A percentile compares a stretch with the other conserved stretches of the same genome.
phyloP scores from a whole-genome alignment of 2,888 invertebrate genomes.

The Shargacucullia verbasci region DNA sequence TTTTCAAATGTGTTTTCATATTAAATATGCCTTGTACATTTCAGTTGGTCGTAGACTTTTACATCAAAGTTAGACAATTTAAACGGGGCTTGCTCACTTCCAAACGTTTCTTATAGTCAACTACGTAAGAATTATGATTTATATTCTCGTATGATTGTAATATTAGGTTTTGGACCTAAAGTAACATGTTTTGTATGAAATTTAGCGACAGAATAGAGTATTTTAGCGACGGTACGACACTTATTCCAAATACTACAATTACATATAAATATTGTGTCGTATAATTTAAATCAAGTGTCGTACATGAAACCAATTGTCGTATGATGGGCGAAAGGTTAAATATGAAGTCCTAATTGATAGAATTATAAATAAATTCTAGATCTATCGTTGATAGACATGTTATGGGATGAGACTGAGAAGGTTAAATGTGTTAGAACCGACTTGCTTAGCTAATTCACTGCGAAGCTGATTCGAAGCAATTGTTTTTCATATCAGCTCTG shows the following conservation, averaged over 20 bases:
- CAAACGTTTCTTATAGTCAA: constrained; percentile 53
- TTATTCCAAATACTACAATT: constrained; percentile 24
- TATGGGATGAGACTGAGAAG: constrained; percentile 68
- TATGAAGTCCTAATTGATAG: constrained; percentile 46
- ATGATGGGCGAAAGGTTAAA: constrained; percentile 26
- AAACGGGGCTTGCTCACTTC: constrained; percentile 80
- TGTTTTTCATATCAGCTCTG: constrained; percentile 68
- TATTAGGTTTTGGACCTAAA: constrained; percentile 48
- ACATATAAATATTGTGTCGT: constrained; percentile 29
- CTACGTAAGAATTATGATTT: constrained; percentile 46
- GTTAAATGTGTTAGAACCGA: constrained; percentile 57
- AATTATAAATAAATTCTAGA: constrained; percentile 30
- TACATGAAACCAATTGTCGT: constrained; percentile 30
- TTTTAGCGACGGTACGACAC: constrained; percentile 19
- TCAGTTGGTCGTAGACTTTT: constrained; percentile 66
- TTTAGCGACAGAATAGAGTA: constrained; percentile 30
- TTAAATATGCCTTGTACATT: constrained; percentile 28
- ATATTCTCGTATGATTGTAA: constrained; percentile 35
- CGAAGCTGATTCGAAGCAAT: constrained; percentile 63
- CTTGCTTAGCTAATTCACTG: constrained; percentile 65
- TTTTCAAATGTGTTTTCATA: constrained; percentile 48
- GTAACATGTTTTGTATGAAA: constrained; percentile 53
- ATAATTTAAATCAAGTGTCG: constrained; percentile 30
- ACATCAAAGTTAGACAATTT: constrained; percentile 58
- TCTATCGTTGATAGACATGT: constrained; percentile 55